Percentiles rank a stretch among this genome's conserved stretches.
These are phyloP conservation scores for Coturnix japonica DNA, from an alignment of 2,113 vertebrate genomes.

Conservation along the genomic window DNA sequence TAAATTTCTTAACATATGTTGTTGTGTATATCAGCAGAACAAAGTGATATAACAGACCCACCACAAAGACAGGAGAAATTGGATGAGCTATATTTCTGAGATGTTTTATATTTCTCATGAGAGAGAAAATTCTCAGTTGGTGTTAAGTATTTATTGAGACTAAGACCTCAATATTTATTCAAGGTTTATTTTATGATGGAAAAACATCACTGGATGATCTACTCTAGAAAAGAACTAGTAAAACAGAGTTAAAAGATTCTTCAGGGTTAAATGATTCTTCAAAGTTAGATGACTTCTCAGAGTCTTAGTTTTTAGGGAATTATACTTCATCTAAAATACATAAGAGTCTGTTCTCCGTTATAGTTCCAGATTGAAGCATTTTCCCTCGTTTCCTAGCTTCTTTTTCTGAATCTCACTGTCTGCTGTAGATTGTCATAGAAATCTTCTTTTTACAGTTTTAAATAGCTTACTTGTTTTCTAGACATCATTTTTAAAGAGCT, in stretches of 20 bases:
- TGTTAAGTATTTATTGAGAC: background rate
- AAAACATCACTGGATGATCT: background rate
- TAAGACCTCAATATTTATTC: background rate
- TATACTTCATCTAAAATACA: background rate
- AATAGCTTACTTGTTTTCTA: slow-evolving; percentile 1
- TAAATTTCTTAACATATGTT: background rate
- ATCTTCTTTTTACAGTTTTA: background rate
- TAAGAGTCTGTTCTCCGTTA: background rate
- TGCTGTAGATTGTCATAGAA: background rate
- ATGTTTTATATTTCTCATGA: background rate
- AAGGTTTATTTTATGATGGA: background rate
- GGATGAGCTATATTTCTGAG: background rate
- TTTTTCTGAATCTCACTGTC: background rate
- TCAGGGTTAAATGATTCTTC: background rate
- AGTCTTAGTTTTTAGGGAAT: background rate
- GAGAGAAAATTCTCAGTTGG: background rate
- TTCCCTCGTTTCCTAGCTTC: background rate
- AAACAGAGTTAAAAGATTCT: background rate
- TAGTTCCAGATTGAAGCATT: background rate
- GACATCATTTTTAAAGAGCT: background rate
- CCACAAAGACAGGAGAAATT: background rate
- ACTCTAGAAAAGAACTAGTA: background rate
- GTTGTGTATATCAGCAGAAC: background rate
- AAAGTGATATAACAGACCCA: background rate
- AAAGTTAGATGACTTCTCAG: background rate